A percentile compares a stretch with the other conserved stretches of the same genome.
Conservation (phyloP, 64 coral and sea anemone genomes). For the Actinia equina region DNA sequence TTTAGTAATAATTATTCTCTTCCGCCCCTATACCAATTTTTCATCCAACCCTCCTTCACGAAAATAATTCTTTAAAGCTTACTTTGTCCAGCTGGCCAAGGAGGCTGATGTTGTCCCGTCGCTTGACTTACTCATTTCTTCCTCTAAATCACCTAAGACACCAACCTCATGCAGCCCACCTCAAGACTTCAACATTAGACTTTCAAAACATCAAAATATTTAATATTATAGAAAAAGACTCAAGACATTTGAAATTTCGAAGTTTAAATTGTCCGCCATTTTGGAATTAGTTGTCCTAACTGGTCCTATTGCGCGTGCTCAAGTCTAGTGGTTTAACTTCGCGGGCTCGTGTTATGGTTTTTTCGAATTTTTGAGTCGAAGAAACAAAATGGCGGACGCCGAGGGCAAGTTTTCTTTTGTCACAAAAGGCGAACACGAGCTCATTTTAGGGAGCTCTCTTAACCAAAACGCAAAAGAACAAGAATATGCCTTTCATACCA, state of each 20-base stretch:
- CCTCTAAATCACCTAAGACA: background rate
- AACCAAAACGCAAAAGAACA: constrained; percentile 37
- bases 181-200: background rate
- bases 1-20: no score
- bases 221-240: background rate
- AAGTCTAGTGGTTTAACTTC: background rate
- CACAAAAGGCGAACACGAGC: constrained; percentile 52
- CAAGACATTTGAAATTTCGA: background rate
- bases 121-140: constrained; percentile 5
- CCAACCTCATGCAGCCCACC: background rate
- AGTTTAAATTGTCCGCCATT: constrained; percentile 1
- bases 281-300: background rate
- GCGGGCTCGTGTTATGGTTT: background rate
- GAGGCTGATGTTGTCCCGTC: background rate
- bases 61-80: background rate
- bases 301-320: background rate
- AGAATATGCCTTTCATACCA: constrained; percentile 58
- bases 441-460: constrained; percentile 60
- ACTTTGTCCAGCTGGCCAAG: background rate
- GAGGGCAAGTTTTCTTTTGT: constrained; percentile 50
- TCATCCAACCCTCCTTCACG: no score
- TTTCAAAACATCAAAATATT: background rate
- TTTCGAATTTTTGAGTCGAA: background rate
- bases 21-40: no score
- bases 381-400: background rate